Percentiles rank a stretch among this genome's conserved stretches.
phyloP scores from a whole-genome alignment of 2,888 invertebrate genomes.

The Frankliniella fusca region DNA sequence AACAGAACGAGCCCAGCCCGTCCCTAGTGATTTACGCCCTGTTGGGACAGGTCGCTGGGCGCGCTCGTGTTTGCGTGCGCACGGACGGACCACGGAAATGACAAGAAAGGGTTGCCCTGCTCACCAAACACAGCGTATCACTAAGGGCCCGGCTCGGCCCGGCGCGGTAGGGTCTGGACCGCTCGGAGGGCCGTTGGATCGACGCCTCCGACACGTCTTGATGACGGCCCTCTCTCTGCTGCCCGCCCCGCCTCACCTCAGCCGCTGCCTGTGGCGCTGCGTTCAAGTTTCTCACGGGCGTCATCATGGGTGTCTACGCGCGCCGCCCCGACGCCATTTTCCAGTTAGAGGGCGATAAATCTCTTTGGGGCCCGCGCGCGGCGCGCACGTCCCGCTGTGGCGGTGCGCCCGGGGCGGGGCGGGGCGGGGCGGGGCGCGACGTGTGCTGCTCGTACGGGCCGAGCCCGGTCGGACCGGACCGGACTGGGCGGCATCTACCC shows the following conservation, averaged over 20 bases:
- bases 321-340: constrained; percentile 17
- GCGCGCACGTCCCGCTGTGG: background rate
- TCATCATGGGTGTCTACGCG: background rate
- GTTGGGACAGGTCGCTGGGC: constrained; percentile 3
- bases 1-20: background rate
- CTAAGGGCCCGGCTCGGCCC: background rate
- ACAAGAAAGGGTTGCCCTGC: too few relatives aligned
- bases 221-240: too few relatives aligned
- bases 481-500: background rate
- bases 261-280: background rate
- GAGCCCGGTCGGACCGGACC: background rate
- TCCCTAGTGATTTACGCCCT: background rate
- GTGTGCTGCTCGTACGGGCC: background rate
- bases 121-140: background rate
- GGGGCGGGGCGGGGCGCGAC: background rate
- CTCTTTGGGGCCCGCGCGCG: constrained; percentile 2
- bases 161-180: too few relatives aligned
- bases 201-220: too few relatives aligned
- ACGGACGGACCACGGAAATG: too few relatives aligned
- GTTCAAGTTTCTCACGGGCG: constrained; percentile 17
- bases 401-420: background rate
- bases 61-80: too few relatives aligned
- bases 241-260: background rate
- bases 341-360: constrained; percentile 38
- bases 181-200: too few relatives aligned